These are phyloP conservation scores for Tipula unca DNA, from an alignment of 2,888 invertebrate species.

Conservation along the genomic window DNA sequence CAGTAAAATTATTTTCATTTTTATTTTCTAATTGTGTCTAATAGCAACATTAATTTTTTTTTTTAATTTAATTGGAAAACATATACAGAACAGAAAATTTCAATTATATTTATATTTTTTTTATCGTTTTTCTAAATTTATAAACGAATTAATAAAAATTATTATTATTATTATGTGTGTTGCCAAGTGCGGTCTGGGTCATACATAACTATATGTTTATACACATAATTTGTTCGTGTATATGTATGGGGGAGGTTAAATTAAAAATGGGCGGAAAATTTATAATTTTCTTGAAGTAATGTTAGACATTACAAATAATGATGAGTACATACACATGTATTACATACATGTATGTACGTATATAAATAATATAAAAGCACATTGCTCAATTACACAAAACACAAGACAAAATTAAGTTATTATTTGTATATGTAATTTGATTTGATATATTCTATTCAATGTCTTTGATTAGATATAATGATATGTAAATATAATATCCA, in stretches of 20 bases:
- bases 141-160: background rate
- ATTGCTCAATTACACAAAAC: background rate
- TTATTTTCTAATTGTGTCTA: background rate
- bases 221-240: no score
- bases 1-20: no score
- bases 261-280: background rate
- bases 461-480: background rate
- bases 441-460: background rate
- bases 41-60: background rate
- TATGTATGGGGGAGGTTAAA: no score
- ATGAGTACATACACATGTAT: background rate
- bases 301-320: background rate
- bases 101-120: background rate
- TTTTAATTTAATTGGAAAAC: background rate
- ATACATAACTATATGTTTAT: background rate
- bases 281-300: background rate
- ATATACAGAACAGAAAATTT: background rate
- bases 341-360: no score
- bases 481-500: background rate
- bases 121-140: background rate
- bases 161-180: background rate
- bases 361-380: no score
- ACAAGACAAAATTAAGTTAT: background rate
- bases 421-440: conserved; percentile 1
- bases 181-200: background rate